These are phyloP conservation scores for Gallirallus australis DNA, from an alignment of 2,797 vertebrate genomes.

Conservation along the genomic window DNA sequence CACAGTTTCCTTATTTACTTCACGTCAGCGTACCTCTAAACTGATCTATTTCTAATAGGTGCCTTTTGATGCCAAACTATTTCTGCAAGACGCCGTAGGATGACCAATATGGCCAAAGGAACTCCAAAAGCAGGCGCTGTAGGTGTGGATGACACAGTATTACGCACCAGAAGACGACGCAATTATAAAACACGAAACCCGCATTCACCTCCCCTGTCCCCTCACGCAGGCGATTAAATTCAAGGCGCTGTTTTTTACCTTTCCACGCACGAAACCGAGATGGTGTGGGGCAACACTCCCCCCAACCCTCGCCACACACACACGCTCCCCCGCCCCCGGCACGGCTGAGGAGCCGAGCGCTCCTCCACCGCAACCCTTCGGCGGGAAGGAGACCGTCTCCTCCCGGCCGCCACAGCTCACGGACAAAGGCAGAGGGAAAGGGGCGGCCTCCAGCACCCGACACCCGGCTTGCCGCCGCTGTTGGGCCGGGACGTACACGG, in stretches of 20 bases:
- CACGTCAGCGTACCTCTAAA: not conserved
- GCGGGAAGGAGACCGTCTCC: not conserved
- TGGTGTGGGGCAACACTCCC: not conserved
- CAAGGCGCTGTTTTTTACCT: not conserved
- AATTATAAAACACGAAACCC: not conserved
- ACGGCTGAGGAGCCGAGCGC: not conserved
- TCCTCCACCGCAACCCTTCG: not conserved
- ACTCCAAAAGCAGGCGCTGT: not conserved
- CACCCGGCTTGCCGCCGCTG: not conserved
- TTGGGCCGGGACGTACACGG: not conserved
- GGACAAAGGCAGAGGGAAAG: slow-evolving; percentile 1
- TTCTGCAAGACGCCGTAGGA: not conserved
- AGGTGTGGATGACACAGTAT: not conserved
- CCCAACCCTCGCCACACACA: no score
- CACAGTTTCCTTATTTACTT: not conserved
- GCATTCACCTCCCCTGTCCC: not conserved
- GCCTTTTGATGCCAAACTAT: not conserved
- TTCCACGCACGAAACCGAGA: not conserved
- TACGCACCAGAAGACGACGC: not conserved
- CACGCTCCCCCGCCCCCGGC: not conserved
- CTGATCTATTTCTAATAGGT: not conserved
- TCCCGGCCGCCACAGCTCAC: not conserved
- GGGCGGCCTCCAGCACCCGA: not conserved
- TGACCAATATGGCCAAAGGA: not conserved
- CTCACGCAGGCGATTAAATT: not conserved